Conservation (phyloP, 2,888 invertebrate species). For the Pseudococcus jackbeardsleyi region DNA sequence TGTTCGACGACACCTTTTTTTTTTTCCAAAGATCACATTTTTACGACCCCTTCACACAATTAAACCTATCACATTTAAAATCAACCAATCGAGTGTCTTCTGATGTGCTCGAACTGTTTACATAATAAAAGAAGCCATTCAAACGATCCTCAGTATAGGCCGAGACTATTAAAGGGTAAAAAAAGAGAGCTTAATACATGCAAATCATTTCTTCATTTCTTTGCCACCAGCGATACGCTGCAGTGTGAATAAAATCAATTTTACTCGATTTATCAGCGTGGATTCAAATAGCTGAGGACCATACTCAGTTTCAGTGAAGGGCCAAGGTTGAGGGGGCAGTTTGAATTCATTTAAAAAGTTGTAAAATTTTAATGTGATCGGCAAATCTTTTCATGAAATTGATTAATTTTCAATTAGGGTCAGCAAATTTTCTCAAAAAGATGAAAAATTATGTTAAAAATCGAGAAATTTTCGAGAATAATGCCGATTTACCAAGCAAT, state of each 20-base stretch:
- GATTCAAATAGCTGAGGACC: neutral
- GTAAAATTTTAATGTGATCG: too few species aligned
- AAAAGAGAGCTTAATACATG: neutral
- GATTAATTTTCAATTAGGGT: too few species aligned
- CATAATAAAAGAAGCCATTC: constrained; percentile 47
- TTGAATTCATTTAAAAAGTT: too few species aligned
- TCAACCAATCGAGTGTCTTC: neutral
- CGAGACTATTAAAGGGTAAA: constrained; percentile 49
- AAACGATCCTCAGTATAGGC: constrained; percentile 2
- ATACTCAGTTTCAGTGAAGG: too few species aligned
- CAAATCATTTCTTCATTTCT: constrained; percentile 52
- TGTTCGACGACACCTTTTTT: neutral
- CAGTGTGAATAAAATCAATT: constrained; percentile 51
- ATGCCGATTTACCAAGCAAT: too few species aligned
- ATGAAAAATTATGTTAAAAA: too few species aligned
- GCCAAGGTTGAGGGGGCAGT: too few species aligned
- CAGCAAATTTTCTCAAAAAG: too few species aligned
- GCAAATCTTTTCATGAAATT: too few species aligned
- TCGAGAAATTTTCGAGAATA: too few species aligned
- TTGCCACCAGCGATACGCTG: neutral
- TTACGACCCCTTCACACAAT: neutral
- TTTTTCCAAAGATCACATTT: constrained; percentile 4
- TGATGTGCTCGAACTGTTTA: constrained; percentile 7
- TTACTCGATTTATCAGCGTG: neutral
- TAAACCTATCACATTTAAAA: constrained; percentile 13